Evolutionary conservation across 2,888 invertebrate species (phyloP).

Genomic region (Spilarctia lutea): DNA sequence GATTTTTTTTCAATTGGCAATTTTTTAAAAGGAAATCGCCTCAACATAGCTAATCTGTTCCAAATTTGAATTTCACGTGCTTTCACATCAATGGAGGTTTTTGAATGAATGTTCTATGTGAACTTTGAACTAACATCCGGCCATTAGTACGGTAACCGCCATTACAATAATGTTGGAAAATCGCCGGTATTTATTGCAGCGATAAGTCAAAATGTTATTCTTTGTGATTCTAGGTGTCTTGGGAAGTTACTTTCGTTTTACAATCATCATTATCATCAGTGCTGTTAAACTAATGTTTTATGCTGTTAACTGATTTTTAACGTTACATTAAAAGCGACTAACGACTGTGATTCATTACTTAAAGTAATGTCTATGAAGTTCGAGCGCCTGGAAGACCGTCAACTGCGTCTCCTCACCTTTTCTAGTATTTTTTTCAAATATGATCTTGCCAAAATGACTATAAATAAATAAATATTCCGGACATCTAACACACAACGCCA

Average conservation of each 20-base stretch:
- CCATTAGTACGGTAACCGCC: constrained; percentile 51
- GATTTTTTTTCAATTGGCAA: no score
- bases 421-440: no score
- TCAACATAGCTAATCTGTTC: constrained; percentile 55
- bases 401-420: no score
- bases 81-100: constrained; percentile 57
- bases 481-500: no score
- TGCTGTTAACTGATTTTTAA: constrained; percentile 1
- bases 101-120: constrained; percentile 28
- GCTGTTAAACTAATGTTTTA: not conserved
- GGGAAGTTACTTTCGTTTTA: constrained; percentile 8
- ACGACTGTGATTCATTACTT: not conserved
- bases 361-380: no score
- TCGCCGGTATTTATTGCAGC: constrained; percentile 32
- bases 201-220: constrained; percentile 19
- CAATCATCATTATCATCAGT: constrained; percentile 12
- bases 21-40: constrained; percentile 33
- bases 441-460: no score
- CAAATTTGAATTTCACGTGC: constrained; percentile 68
- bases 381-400: no score
- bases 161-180: constrained; percentile 39
- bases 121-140: constrained; percentile 59
- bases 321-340: not conserved
- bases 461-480: no score
- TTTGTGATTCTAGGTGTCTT: constrained; percentile 9